A percentile compares a stretch with the other conserved stretches of the same genome.
phyloP scores from a whole-genome alignment of 2,797 vertebrate genomes.

The Ctenochaetus hawaiiensis region DNA sequence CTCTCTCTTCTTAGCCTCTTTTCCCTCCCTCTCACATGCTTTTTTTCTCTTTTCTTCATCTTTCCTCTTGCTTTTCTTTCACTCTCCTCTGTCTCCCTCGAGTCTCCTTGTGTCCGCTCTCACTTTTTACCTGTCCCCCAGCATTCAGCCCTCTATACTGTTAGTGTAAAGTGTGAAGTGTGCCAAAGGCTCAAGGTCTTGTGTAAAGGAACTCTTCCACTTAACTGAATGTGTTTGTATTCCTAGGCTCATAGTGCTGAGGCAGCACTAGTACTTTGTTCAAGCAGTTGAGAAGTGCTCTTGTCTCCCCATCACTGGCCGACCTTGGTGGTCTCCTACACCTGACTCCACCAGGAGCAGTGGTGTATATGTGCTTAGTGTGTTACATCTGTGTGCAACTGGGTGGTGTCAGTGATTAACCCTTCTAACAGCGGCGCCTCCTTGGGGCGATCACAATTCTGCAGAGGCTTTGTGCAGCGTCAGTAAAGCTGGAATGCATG shows the following conservation, averaged over 20 bases:
- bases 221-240: constrained; percentile 67
- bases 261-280: constrained; percentile 56
- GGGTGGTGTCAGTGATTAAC: constrained; percentile 46
- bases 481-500: not conserved
- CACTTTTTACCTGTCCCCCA: constrained; percentile 34
- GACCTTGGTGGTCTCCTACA: constrained; percentile 62
- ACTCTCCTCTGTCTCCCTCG: constrained; percentile 23
- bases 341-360: constrained; percentile 44
- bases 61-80: constrained; percentile 10
- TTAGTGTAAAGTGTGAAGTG: constrained; percentile 56
- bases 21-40: constrained; percentile 8
- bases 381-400: constrained; percentile 22
- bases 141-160: constrained; percentile 35
- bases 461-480: constrained; percentile 10
- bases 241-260: constrained; percentile 64
- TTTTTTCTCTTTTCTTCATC: constrained; percentile 20
- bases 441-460: constrained; percentile 33
- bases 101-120: constrained; percentile 42
- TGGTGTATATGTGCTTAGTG: constrained; percentile 15
- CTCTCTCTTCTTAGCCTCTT: constrained; percentile 11
- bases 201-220: constrained; percentile 68
- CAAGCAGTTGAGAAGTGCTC: constrained; percentile 62
- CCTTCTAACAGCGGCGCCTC: constrained; percentile 39
- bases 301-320: constrained; percentile 55
- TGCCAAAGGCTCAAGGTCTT: constrained; percentile 70